Base-by-base conservation (phyloP, 2,888 invertebrate species). In the Biston stratarius region DNA sequence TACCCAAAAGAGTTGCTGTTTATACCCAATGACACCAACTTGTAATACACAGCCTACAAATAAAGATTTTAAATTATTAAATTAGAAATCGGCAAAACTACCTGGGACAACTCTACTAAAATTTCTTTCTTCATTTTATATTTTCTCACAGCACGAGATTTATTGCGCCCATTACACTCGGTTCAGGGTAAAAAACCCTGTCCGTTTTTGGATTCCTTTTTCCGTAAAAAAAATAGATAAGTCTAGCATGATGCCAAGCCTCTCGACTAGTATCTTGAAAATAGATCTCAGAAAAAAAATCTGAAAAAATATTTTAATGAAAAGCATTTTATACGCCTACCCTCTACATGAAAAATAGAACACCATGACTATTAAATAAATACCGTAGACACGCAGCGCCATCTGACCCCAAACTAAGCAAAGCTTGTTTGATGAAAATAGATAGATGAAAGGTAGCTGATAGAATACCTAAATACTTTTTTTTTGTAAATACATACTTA, bases 81-180 rank as follows among this genome's bases (percentile, higher is more conserved):
- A 24, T 9, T 36, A 14, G 24, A 12, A 44, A 5, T 9, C 48
- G 62, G 53, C 52, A 14, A 38, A 67, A 24, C 38, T 6, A 12
- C 0, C 11, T 2, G 0, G 3, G 9, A 36, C 58, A 66, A 36
- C 47, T 58, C 59, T 67, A 62, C 6, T 42, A 58, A 36, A 59
- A 49, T 59, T 12, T 60, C 56, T 56, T 56, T 40, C 51, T 10
- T 33, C 60, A 49, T 68, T 67, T 64, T 64, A 64, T 68, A 64
- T 64, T 68, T 62, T 63, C 60, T 52, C 51, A 56, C 44, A 40
- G 40, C 48, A 9, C 12, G 36, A 55, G 62, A 79, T 78, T 77
- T 76, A 79, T 80, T 59, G 55, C 61, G 52, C 53, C 40, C 71
- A 71, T 79, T 76, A 71, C 49, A 51, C 60, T 62, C 56, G 60